Evolutionary conservation across 2,113 vertebrate genomes (phyloP), one percentile per base, ranked within the genome.

Genomic region (Burhinus oedicnemus): DNA sequence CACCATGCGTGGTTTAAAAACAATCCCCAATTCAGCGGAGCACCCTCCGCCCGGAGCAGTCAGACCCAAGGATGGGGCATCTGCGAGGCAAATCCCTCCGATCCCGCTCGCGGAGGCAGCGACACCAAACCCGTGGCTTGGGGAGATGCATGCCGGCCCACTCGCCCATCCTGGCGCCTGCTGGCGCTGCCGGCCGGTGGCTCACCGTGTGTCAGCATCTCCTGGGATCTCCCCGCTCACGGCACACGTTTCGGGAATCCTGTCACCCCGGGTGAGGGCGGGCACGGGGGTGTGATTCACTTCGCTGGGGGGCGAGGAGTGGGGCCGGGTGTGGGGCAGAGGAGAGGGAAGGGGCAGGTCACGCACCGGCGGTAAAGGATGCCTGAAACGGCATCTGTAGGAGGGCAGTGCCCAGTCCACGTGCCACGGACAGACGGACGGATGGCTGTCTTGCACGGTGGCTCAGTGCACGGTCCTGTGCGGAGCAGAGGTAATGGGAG

Each of bases 81-180:
- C 72, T 18, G 22, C 6, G 3, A 11, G 44, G 49, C 5, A 49
- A 23, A 22, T 49, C 49, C 49, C 49, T 49, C 49, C 6, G 38
- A n/a, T n/a, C 36, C 40, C 14, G 9, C 70, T n/a, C 6, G 3
- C 8, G 18, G 57, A 78, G 49, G 52, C 45, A 32, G 51, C 2
- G 5, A 26, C 44, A 18, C 60, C 42, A 0, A 55, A 26, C 16
- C 20, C 71, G 12, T 22, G 7, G 49, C 49, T 23, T 42, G 13
- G 44, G 57, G 78, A 57, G 0, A 29, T 2, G 2, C 2, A 3
- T 6, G 5, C 54, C 8, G 3, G 5, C 45, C 77, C 0, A 1
- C n/a, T 27, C 15, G 12, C 83, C 62, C 52, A 18, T 27, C 69
- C 88, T 4, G 1, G 52, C 2, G 9, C 60, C 66, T 27, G 64